Percentiles rank a stretch among this genome's conserved stretches.
phyloP scores from a whole-genome alignment of 2,888 invertebrate species.

The Rhynchonema sp. region DNA sequence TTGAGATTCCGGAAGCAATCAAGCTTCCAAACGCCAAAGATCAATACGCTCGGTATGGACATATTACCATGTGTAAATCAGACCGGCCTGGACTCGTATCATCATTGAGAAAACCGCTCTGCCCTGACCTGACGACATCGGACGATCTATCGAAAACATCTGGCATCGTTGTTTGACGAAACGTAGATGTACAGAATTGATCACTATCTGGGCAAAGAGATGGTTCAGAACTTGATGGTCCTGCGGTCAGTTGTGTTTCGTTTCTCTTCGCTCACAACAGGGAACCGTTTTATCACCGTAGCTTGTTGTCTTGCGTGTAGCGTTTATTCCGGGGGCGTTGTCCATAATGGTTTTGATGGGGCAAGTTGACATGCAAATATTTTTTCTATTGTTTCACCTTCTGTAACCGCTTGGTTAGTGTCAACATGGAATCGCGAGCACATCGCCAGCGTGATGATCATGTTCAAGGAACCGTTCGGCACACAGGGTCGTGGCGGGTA shows the following conservation, averaged over 20 bases:
- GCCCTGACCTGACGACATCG: conserved; percentile 66
- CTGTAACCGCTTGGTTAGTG: conserved; percentile 77
- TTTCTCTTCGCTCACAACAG: no score
- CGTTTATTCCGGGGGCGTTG: neutral
- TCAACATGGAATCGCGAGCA: conserved; percentile 96
- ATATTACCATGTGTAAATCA: no score
- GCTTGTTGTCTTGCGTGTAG: neutral
- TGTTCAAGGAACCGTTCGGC: conserved; percentile 97
- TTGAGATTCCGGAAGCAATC: conserved; percentile 1
- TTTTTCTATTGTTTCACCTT: conserved; percentile 45
- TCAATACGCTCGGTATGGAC: neutral
- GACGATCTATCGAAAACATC: conserved; percentile 58
- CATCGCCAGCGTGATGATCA: conserved; percentile 77
- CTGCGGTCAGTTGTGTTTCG: conserved; percentile 44
- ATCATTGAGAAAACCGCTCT: conserved; percentile 97
- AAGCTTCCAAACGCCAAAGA: conserved; percentile 1
- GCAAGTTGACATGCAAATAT: neutral
- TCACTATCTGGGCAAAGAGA: conserved; percentile 97
- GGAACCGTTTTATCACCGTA: no score
- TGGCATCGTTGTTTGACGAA: conserved; percentile 56
- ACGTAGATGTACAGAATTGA: conserved; percentile 92
- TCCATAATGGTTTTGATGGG: no score
- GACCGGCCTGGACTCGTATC: conserved; percentile 71
- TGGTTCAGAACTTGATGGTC: conserved; percentile 98
- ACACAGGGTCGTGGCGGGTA: conserved; percentile 96